Evolutionary conservation across 2,113 vertebrate species (phyloP), one percentile per base, ranked within the genome.

Genomic region (Seriola rivoliana): DNA sequence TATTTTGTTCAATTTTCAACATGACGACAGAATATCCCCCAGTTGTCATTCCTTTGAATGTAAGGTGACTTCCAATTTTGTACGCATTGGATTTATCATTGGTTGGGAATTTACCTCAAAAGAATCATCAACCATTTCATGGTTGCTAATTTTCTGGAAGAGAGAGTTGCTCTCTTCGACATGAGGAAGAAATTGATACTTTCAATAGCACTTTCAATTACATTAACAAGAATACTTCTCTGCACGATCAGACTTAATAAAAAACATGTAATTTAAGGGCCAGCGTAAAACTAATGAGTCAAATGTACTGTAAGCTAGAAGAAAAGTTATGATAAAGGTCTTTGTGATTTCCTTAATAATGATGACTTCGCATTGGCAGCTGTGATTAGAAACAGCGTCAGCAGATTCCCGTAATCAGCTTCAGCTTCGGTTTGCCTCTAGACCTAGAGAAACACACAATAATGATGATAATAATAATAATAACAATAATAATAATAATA

Each of bases 71-170:
- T 89, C 78, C 87, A 10, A 63, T 19, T 2, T 12, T 57, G n/a
- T 23, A 52, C 0, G 0, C 16, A 21, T 2, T 29, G 13, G 8
- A 74, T 79, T 38, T 3, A 65, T 74, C 4, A 23, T 38, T 80
- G 57, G 34, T 73, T 81, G 38, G 78, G 88, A 85, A 89, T 82
- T 78, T 48, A 82, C 85, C 60, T 44, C 65, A 23, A 29, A 42
- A 44, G 5, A 62, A 11, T 29, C 0, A 57, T 44, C n/a, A 71
- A 21, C 10, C 14, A 13, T 23, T n/a, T 62, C 4, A 55, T 34
- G 4, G 16, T 57, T 72, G 44, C 1, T 29, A 59, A 2, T 62
- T 84, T 76, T 84, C 58, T 55, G 46, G 52, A 84, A 88, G 14
- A 21, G 4, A 60, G 14, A 32, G 0, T 5, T 12, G 1, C 79